These are phyloP conservation scores for Craseonycteris thonglongyai DNA, from an alignment of 2,113 vertebrate species.

Conservation along the genomic window DNA sequence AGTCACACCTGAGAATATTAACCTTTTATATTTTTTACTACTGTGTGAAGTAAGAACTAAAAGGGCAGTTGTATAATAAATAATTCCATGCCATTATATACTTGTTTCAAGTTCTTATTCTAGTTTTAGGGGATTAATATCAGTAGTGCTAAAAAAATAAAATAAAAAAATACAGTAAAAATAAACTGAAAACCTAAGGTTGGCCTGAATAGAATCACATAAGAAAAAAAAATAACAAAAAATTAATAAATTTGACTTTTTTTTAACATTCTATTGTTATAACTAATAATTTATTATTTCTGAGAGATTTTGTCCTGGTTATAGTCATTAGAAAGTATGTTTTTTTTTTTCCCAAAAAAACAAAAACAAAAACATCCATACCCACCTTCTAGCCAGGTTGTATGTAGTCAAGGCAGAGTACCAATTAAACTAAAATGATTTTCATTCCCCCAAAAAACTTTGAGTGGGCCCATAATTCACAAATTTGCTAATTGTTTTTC, in stretches of 20 bases:
- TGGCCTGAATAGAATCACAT: not conserved
- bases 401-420: not conserved
- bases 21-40: not conserved
- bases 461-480: not conserved
- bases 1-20: not conserved
- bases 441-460: not conserved
- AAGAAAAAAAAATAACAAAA: not conserved
- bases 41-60: not conserved
- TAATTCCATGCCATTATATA: not conserved
- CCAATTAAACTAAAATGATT: slow-evolving; percentile 33
- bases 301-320: not conserved
- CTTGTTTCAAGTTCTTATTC: not conserved
- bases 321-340: not conserved
- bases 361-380: too few relatives aligned
- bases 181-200: not conserved
- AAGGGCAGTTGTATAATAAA: not conserved
- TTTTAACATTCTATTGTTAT: not conserved
- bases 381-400: not conserved
- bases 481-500: slow-evolving; percentile 23
- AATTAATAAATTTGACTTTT: slow-evolving; percentile 12
- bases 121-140: not conserved
- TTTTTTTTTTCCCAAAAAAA: not conserved
- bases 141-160: not conserved
- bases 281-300: not conserved
- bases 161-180: too few relatives aligned